Base-by-base conservation (phyloP, 1,140 invertebrate species). In the Drosophila trapezifrons region DNA sequence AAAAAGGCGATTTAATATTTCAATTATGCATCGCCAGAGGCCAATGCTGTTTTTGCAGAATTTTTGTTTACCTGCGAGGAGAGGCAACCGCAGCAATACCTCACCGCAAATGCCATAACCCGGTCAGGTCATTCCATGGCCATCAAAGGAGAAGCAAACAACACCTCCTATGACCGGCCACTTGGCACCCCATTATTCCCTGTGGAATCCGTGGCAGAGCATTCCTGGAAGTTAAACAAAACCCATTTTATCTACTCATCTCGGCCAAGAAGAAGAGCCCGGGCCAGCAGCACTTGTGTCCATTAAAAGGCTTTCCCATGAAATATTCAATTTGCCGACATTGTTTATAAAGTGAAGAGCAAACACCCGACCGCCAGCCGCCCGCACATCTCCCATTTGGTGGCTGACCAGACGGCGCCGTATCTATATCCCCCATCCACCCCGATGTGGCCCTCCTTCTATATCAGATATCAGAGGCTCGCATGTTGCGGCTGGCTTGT, bases 251-350 rank as follows among this genome's bases (percentile, higher is more conserved):
- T 71, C 66, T 49, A 46, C 55, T 52, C 69, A 60, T 73, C 54
- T 60, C 18, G 13, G 38, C 15, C 37, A 32, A 65, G 35, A 64
- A 20, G 49, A 54, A 12, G 29, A 54, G 29, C 49, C 17, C 13
- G 49, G 12, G 42, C 56, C 25, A 18, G 32, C 25, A 18, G 32
- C 56, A 62, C 56, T 73, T 73, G 56, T 52, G 35, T 46, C 66
- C 66, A 72, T 72, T 72, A 72, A 72, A 71, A 72, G 69, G 69
- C 69, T 73, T 73, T 73, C 69, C 70, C 56, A 54, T 73, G 69
- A 72, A 73, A 73, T 73, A 73, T 73, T 73, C 70, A 73, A 73
- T 73, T 73, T 73, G 47, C 55, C 55, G 32, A 54, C 70, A 73
- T 73, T 73, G 67, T 73, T 73, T 73, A 73, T 73, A 73, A 73